A percentile compares a stretch with the other conserved stretches of the same genome.
These are phyloP conservation scores for Ambastaia sidthimunki DNA, from an alignment of 2,797 vertebrate genomes.

Conservation along the genomic window DNA sequence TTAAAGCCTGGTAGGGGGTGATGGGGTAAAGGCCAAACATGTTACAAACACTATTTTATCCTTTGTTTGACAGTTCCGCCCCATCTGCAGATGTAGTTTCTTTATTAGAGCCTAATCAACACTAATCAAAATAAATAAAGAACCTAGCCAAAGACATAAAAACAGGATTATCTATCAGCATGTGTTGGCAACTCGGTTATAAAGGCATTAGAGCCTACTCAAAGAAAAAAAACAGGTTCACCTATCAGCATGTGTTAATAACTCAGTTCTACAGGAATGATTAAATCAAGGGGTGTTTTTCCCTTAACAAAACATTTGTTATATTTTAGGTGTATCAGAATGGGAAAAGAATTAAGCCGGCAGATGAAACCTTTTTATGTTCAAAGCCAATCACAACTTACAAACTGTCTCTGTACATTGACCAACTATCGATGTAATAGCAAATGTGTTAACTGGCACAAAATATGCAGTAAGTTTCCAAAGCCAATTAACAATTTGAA, in stretches of 20 bases:
- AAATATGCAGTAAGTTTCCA: neutral
- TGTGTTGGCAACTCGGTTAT: conserved; percentile 36
- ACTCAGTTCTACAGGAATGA: conserved; percentile 40
- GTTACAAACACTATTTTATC: conserved; percentile 14
- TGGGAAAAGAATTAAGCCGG: neutral
- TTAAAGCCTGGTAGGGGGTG: conserved; percentile 51
- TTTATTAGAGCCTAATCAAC: conserved; percentile 43
- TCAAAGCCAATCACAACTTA: neutral
- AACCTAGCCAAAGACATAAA: neutral
- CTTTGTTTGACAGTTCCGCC: conserved; percentile 33
- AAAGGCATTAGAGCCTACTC: conserved; percentile 44
- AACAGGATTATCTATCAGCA: neutral
- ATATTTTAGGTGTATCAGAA: neutral
- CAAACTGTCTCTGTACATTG: neutral
- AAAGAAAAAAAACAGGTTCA: conserved; percentile 17
- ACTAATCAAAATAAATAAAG: neutral
- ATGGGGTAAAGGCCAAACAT: conserved; percentile 26
- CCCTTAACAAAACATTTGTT: neutral
- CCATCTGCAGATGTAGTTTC: neutral
- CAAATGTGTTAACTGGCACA: neutral
- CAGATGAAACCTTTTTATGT: neutral
- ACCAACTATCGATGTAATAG: neutral
- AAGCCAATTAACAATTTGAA: neutral
- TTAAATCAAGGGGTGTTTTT: conserved; percentile 52
- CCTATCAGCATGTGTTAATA: conserved; percentile 28